Conservation (phyloP, 2,797 vertebrate genomes). For the Mus spretus region DNA sequence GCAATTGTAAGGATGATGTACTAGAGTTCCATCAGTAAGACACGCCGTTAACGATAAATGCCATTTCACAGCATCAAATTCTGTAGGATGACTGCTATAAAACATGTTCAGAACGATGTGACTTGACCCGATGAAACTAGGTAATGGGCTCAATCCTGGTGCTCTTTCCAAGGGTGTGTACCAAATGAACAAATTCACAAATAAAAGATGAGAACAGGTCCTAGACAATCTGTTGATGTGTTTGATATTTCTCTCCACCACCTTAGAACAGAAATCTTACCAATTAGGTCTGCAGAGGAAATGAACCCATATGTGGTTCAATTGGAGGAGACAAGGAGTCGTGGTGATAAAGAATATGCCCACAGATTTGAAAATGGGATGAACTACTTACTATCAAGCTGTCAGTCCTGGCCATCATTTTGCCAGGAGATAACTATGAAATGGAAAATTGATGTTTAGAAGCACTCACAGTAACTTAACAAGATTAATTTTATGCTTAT, state of each 20-base stretch:
- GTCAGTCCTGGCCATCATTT: neutral
- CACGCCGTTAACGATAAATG: neutral
- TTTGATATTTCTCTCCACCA: neutral
- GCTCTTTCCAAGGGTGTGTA: neutral
- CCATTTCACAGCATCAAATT: slow-evolving; percentile 37
- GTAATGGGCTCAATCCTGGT: neutral
- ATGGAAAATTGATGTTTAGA: neutral
- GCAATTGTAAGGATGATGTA: neutral
- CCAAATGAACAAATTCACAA: neutral
- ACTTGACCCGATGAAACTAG: slow-evolving; percentile 23
- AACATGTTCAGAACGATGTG: slow-evolving; percentile 5
- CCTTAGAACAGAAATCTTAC: neutral
- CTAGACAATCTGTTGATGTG: neutral
- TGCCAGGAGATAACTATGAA: neutral
- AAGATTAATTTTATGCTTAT: slow-evolving; percentile 47
- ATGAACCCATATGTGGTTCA: neutral
- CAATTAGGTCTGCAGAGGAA: slow-evolving; percentile 17
- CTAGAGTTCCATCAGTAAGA: neutral
- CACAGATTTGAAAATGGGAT: neutral
- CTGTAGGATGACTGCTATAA: neutral
- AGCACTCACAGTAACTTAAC: slow-evolving; percentile 24
- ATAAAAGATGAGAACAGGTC: neutral
- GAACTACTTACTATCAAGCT: neutral
- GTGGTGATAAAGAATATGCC: neutral
- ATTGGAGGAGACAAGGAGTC: neutral